Base-by-base conservation (phyloP, 2,888 invertebrate genomes). In the Napeogenes inachia region DNA sequence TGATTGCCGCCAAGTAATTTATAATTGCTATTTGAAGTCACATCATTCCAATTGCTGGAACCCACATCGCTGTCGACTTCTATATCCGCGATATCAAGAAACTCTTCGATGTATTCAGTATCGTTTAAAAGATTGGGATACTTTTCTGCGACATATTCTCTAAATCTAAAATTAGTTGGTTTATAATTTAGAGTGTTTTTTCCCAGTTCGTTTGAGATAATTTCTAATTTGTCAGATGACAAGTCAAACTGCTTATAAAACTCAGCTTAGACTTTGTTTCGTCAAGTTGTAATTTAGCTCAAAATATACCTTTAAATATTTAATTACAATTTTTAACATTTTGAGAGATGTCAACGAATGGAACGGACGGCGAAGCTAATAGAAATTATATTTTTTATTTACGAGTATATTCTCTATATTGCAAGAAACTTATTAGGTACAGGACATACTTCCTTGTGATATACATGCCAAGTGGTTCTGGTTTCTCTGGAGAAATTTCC, bases 1-100 rank as follows among this genome's bases (percentile, higher is more conserved):
- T 74, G 74, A n/a, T 73, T 63, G 0, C 80, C 80, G 0, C 63
- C 71, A 42, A 78, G 50, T 35, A 69, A 67, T 10, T 67, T 54
- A 61, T 73, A 77, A 2, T 61, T 61, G 13, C 70, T 70, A 12
- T 63, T 63, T 0, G 77, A 69, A 6, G 70, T 75, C 8, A 74
- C 67, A n/a, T 80, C 78, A 8, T 73, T 68, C 78, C 79, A 80
- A 60, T 73, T 73, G 63, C 71, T 73, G 1, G 76, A 71, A 0
- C 75, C 75, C 21, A 75, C 72, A 38, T 75, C 71, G 12, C 69
- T 73, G 57, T 74, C 68, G 3, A 74, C 68, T 0, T 72, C 6
- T 5, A 75, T 64, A 50, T 78, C 73, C 53, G 73, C 62, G 45
- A 76, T 66, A 2, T 69, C 64, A 0, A 79, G 64, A 56, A 77